Percentiles rank a stretch among this genome's conserved stretches.
Evolutionary conservation across 2,113 vertebrate species (phyloP).

Genomic region (Nymphicus hollandicus): DNA sequence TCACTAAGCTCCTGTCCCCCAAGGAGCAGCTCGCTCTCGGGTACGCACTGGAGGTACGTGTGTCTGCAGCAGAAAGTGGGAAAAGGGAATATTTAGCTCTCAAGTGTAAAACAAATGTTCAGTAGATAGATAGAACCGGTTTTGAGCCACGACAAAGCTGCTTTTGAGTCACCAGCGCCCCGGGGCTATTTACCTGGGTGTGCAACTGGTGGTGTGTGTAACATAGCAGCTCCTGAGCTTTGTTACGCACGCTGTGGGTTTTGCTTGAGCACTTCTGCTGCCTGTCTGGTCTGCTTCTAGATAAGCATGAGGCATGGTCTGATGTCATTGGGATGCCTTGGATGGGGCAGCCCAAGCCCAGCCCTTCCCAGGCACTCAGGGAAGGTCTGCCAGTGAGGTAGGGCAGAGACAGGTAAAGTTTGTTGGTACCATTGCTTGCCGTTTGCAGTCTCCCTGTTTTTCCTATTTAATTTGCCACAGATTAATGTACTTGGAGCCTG

Average conservation of each 20-base stretch:
- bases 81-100: background rate
- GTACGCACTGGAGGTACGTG: fast-evolving
- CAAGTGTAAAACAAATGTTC: background rate
- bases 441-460: background rate
- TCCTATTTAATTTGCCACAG: background rate
- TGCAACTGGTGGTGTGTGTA: background rate
- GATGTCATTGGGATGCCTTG: fast-evolving
- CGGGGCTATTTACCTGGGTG: background rate
- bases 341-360: fast-evolving
- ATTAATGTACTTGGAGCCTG: background rate
- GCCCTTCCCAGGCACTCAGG: background rate
- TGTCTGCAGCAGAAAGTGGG: background rate
- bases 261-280: background rate
- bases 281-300: background rate
- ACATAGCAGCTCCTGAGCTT: background rate
- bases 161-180: background rate
- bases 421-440: fast-evolving
- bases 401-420: background rate
- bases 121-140: background rate
- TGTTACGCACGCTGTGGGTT: background rate
- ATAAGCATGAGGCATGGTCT: background rate
- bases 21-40: background rate
- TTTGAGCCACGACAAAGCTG: background rate
- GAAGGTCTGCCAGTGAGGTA: background rate
- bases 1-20: background rate